Conservation (phyloP, 2,888 invertebrate genomes). For the Mechanitis mazaeus region DNA sequence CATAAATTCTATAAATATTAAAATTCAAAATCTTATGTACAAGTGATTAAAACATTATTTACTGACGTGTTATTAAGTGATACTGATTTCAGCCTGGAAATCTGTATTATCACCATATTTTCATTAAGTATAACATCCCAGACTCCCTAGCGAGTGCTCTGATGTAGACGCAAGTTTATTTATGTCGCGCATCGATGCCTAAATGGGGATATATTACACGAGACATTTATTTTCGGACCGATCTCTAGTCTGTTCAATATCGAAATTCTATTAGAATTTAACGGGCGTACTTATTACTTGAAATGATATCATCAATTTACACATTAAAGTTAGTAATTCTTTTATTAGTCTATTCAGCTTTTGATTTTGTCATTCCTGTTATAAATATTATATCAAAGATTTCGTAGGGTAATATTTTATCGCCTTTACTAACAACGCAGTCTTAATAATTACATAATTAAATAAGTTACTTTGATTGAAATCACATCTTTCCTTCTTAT, state of each 20-base stretch:
- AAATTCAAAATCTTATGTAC: no score
- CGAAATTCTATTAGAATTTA: background rate
- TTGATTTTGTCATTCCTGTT: conserved; percentile 2
- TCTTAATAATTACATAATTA: no score
- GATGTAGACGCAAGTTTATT: background rate
- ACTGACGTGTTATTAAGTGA: no score
- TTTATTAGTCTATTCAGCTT: background rate
- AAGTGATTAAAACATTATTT: no score
- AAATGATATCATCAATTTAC: no score
- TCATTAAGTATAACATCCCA: background rate
- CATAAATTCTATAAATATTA: no score
- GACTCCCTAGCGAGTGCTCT: conserved; percentile 1
- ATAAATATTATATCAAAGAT: background rate
- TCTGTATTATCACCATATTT: conserved; percentile 1
- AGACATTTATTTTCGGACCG: background rate
- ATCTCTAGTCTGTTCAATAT: background rate
- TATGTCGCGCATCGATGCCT: background rate
- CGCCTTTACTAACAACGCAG: no score
- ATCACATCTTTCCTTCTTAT: no score
- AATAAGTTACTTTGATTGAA: no score
- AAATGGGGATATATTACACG: background rate
- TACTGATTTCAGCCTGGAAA: background rate
- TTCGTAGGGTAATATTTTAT: no score
- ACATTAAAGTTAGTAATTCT: no score
- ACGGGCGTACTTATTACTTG: background rate